Evolutionary conservation across 2,888 invertebrate species (phyloP).

Genomic region (Himalopsyche kuldschensis): DNA sequence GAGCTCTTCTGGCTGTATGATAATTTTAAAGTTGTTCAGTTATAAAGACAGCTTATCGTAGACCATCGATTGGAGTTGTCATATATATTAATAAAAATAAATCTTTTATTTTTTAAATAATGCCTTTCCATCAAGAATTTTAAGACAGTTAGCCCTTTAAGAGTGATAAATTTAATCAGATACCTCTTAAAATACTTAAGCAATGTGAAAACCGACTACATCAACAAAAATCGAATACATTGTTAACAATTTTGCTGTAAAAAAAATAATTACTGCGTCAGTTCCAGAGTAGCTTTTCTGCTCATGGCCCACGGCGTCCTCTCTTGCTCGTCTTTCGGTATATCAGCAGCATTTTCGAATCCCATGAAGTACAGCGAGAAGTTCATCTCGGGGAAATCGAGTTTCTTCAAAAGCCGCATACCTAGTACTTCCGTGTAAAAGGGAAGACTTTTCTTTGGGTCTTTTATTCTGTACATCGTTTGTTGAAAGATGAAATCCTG

Average conservation of each 20-base stretch:
- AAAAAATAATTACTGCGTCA: constrained; percentile 69
- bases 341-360: constrained; percentile 74
- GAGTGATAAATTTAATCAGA: no score
- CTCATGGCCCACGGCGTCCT: constrained; percentile 77
- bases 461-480: constrained; percentile 95
- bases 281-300: constrained; percentile 83
- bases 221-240: not conserved
- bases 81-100: no score
- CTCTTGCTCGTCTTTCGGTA: constrained; percentile 71
- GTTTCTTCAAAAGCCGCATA: constrained; percentile 84
- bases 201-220: no score
- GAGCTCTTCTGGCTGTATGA: no score
- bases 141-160: no score
- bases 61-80: no score
- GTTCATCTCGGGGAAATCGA: constrained; percentile 87
- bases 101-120: no score
- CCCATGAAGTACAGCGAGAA: constrained; percentile 92
- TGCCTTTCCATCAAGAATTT: no score
- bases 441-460: constrained; percentile 82
- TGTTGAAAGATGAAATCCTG: constrained; percentile 94
- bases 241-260: not conserved
- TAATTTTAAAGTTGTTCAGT: no score
- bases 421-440: constrained; percentile 91
- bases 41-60: no score
- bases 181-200: no score